These are phyloP conservation scores for Noctilio leporinus DNA, from an alignment of 2,113 vertebrate genomes.

Conservation along the genomic window DNA sequence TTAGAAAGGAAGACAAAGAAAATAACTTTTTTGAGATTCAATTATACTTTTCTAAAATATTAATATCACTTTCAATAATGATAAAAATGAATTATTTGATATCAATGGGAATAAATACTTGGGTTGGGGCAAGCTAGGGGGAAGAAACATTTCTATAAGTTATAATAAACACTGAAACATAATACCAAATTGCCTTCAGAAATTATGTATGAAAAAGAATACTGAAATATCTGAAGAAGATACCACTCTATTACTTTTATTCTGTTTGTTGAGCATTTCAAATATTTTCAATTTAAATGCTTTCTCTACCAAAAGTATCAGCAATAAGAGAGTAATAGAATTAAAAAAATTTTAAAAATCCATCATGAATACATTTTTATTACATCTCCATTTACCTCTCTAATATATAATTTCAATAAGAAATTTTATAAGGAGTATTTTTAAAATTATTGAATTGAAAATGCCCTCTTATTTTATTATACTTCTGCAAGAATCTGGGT, in stretches of 20 bases:
- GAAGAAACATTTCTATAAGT: conserved; percentile 22
- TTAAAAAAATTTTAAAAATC: background rate
- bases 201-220: conserved; percentile 41
- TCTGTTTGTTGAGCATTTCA: background rate
- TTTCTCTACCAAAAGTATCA: conserved; percentile 27
- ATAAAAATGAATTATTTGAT: conserved; percentile 53
- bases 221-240: conserved; percentile 7
- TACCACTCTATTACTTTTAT: background rate
- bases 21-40: conserved; percentile 23
- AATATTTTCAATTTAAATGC: conserved; percentile 43
- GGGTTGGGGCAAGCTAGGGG: conserved; percentile 11
- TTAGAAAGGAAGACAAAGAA: conserved; percentile 32
- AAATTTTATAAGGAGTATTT: conserved; percentile 27
- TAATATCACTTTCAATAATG: conserved; percentile 51
- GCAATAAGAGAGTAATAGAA: background rate
- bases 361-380: conserved; percentile 18
- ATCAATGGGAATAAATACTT: conserved; percentile 3
- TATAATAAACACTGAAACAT: conserved; percentile 29
- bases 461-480: conserved; percentile 1
- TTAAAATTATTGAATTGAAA: background rate
- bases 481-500: background rate
- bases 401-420: conserved; percentile 13
- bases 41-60: conserved; percentile 42
- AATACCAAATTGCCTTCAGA: conserved; percentile 37
- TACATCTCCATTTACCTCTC: conserved; percentile 32